Evolutionary conservation across 1,140 invertebrate species (phyloP), one percentile per base, ranked within the genome.

Genomic region (Heliconius himera): DNA sequence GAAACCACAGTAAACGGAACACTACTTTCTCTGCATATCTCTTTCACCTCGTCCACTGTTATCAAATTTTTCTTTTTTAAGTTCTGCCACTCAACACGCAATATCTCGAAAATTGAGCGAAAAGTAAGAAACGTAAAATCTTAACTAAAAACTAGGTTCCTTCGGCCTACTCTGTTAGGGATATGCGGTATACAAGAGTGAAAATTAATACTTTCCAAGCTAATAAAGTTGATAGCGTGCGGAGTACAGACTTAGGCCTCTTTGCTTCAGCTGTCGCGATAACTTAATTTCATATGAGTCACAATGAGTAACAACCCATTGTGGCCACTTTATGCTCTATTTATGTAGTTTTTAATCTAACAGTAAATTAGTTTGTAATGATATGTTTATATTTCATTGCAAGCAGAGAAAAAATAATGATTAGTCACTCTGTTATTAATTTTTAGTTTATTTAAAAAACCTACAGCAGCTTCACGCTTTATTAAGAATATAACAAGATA

Each of bases 301-400:
- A 66, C 60, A 66, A 60, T 60, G 54, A 66, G 60, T 66, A 66
- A 66, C 60, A 26, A 66, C 9, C 60, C 26, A 66, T 66, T 66
- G 60, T 66, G 13, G 22, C 60, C 11, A 29, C 11, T 66, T 26
- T 66, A 29, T 29, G 26, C 22, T 66, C 60, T 66, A 66, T 66
- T 66, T 66, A 29, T 26, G 60, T 29, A 26, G 60, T 66, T 66
- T 66, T 66, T 66, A 66, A 66, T 66, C 9, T 66, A 66, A 56
- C 54, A 66, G 60, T 16, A 26, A 66, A 66, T 66, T 66, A 66
- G 22, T 66, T 66, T 66, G 13, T 66, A 66, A 60, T 22, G 54
- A 60, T 60, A 60, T 60, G 54, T 60, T 60, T 60, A 22, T 60
- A 60, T 60, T 60, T n/a, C 8, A 22, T 60, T 22, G n/a, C 8